phyloP scores from a whole-genome alignment of 2,113 vertebrate species.

The Pluvianellus socialis region DNA sequence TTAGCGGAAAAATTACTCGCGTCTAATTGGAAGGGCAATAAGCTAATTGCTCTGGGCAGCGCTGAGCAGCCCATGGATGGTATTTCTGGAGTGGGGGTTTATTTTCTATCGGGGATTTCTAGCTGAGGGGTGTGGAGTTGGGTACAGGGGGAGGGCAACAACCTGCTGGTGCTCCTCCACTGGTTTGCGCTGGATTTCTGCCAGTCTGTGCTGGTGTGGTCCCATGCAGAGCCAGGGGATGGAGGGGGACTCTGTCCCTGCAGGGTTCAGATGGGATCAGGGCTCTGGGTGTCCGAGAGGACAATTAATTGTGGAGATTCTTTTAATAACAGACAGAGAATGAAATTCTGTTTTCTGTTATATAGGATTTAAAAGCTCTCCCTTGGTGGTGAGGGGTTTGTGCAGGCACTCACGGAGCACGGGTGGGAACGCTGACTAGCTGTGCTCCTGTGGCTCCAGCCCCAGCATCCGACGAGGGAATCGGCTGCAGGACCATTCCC shows the following conservation, averaged over 20 bases:
- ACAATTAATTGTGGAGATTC: neutral
- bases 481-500: neutral
- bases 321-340: fast-evolving
- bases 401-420: neutral
- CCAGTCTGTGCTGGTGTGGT: neutral
- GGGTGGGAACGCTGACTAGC: neutral
- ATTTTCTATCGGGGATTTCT: fast-evolving
- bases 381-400: fast-evolving
- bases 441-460: neutral
- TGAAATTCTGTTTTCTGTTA: neutral
- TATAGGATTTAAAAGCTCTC: neutral
- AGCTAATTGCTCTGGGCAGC: neutral
- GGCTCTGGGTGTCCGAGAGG: neutral
- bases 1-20: fast-evolving
- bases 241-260: neutral
- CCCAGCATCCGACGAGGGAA: fast-evolving
- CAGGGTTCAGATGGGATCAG: neutral
- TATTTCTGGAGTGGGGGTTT: neutral
- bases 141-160: neutral
- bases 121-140: neutral
- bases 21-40: fast-evolving
- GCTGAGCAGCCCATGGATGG: neutral
- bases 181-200: neutral
- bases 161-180: too few species aligned
- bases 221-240: fast-evolving